Percentiles rank a stretch among this genome's conserved stretches.
Conservation (phyloP, 2,888 invertebrate species). For the Priocnemis perturbator region DNA sequence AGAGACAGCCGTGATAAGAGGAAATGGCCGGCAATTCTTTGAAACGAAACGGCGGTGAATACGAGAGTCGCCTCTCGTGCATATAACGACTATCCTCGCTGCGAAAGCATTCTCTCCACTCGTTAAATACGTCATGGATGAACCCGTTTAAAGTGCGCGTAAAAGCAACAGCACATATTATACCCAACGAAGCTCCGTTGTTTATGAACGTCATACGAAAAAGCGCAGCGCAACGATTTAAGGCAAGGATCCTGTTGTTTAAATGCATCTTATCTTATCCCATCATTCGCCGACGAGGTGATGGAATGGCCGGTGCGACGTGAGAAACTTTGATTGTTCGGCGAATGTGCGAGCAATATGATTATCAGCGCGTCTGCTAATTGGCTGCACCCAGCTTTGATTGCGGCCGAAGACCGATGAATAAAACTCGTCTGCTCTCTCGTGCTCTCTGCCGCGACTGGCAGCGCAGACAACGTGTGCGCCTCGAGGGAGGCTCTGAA, state of each 20-base stretch:
- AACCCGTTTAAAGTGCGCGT: not conserved
- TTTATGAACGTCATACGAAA: not conserved
- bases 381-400: too few species aligned
- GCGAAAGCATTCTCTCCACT: not conserved
- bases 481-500: not conserved
- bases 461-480: too few species aligned
- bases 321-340: too few species aligned
- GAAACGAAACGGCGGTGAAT: conserved; percentile 23
- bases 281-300: too few species aligned
- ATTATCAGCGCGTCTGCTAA: too few species aligned
- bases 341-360: too few species aligned
- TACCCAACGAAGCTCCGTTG: not conserved
- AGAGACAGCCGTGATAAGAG: conserved; percentile 43
- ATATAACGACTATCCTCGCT: not conserved
- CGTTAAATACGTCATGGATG: not conserved
- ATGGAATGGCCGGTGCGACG: too few species aligned
- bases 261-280: too few species aligned
- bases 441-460: too few species aligned
- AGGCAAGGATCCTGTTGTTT: too few species aligned
- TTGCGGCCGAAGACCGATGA: too few species aligned
- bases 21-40: conserved; percentile 20
- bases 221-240: not conserved
- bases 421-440: too few species aligned
- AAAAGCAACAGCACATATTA: not conserved
- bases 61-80: not conserved